A percentile compares a stretch with the other conserved stretches of the same genome.
phyloP scores from a whole-genome alignment of 2,888 invertebrate genomes.

The Drosophila subquinaria region DNA sequence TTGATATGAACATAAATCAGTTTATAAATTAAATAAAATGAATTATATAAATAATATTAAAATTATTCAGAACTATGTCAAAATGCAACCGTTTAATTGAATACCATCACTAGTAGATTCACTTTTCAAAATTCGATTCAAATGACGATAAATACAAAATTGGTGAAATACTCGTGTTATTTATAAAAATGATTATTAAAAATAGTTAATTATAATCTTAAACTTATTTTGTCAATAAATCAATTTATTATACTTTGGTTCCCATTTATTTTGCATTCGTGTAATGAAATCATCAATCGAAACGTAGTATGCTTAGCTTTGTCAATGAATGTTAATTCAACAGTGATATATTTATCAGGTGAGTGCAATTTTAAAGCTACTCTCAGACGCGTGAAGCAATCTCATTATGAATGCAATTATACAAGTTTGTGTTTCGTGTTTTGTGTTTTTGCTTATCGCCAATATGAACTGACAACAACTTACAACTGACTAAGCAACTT shows the following conservation, averaged over 20 bases:
- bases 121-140: no score
- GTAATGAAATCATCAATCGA: background rate
- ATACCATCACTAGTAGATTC: no score
- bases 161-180: no score
- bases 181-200: no score
- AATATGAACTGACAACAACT: conserved; percentile 30
- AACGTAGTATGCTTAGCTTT: background rate
- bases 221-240: no score
- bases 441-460: conserved; percentile 63
- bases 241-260: no score
- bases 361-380: conserved; percentile 31
- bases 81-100: no score
- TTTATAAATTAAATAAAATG: background rate
- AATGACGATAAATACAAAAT: no score
- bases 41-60: no score
- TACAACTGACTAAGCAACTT: conserved; percentile 22
- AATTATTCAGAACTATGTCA: no score
- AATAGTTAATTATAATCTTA: no score
- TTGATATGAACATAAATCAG: background rate
- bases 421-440: conserved; percentile 49
- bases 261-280: background rate
- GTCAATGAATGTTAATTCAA: background rate
- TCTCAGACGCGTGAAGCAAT: conserved; percentile 24
- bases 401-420: conserved; percentile 56
- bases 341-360: background rate